Evolutionary conservation across 2,113 vertebrate species (phyloP).

Genomic region (Muntiacus muntjak): DNA sequence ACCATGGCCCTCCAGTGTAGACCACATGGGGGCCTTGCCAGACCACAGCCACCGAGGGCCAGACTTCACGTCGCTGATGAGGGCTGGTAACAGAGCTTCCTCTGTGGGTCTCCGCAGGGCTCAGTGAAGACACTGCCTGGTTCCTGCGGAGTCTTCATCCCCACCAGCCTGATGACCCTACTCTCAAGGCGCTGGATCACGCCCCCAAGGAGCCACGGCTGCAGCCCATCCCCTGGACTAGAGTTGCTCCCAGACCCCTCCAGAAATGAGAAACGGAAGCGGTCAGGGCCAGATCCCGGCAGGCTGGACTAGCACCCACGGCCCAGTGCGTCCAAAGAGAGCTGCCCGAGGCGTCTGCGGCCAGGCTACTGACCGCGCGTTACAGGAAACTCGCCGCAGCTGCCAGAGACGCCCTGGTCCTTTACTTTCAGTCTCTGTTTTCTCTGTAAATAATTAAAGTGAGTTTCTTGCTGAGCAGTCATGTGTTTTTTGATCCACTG

Average conservation of each 20-base stretch:
- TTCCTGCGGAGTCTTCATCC: conserved; percentile 91
- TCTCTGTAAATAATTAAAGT: neutral
- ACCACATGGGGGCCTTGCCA: conserved; percentile 94
- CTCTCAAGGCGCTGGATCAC: conserved; percentile 91
- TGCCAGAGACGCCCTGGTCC: neutral
- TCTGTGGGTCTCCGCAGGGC: conserved; percentile 87
- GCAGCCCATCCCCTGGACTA: conserved; percentile 91
- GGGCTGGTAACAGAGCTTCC: conserved; percentile 89
- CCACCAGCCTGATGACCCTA: conserved; percentile 91
- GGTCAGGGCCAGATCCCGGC: accelerated
- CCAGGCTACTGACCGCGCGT: accelerated
- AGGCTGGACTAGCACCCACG: accelerated
- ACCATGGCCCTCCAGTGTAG: conserved; percentile 85
- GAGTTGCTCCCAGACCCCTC: conserved; percentile 83
- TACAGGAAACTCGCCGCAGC: accelerated
- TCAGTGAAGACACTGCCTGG: conserved; percentile 85
- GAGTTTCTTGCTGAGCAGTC: neutral
- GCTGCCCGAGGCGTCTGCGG: accelerated
- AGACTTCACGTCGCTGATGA: conserved; percentile 91
- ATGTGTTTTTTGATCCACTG: neutral
- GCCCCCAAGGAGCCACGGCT: conserved; percentile 88
- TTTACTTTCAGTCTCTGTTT: neutral
- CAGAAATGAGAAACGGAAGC: neutral
- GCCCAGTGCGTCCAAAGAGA: neutral
- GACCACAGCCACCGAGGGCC: conserved; percentile 94